Percentiles rank a stretch among this genome's conserved stretches.
These are phyloP conservation scores for Glomeris maerens DNA, from an alignment of 1,140 invertebrate genomes.

Conservation along the genomic window DNA sequence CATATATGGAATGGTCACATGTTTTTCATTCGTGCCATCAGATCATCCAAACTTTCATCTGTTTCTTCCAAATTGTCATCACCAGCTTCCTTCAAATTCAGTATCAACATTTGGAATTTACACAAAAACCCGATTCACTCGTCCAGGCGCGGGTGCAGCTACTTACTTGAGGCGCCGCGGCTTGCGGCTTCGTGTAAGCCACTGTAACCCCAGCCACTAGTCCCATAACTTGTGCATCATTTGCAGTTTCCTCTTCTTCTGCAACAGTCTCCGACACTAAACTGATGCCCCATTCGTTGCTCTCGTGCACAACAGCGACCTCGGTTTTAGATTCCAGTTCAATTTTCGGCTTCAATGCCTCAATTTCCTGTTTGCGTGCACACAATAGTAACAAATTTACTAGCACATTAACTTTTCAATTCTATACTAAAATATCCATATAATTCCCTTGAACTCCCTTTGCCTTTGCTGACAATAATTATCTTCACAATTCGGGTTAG, in stretches of 20 bases:
- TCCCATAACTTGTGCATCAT: constrained; percentile 19
- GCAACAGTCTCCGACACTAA: constrained; percentile 51
- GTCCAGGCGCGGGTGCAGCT: constrained; percentile 5
- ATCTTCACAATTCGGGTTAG: constrained; percentile 87
- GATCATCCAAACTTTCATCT: constrained; percentile 57
- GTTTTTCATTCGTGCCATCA: constrained; percentile 79
- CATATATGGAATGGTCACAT: constrained; percentile 36
- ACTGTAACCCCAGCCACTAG: constrained; percentile 46
- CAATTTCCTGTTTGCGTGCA: constrained; percentile 15
- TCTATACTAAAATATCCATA: constrained; percentile 5
- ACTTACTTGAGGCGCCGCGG: constrained; percentile 19
- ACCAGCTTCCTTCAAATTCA: constrained; percentile 21
- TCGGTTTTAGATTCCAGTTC: constrained; percentile 30
- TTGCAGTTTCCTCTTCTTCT: constrained; percentile 26
- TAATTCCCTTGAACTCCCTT: constrained; percentile 41
- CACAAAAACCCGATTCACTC: background rate
- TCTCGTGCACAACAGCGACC: constrained; percentile 58
- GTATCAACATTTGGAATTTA: constrained; percentile 8
- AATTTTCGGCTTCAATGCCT: constrained; percentile 22
- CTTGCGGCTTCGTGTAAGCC: constrained; percentile 50
- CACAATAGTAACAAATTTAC: background rate
- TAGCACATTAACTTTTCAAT: constrained; percentile 6
- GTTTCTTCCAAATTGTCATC: constrained; percentile 23
- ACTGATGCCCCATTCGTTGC: constrained; percentile 78
- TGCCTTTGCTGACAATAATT: constrained; percentile 58